Base-by-base conservation (phyloP, 2,888 invertebrate species). In the Ophraella communa region DNA sequence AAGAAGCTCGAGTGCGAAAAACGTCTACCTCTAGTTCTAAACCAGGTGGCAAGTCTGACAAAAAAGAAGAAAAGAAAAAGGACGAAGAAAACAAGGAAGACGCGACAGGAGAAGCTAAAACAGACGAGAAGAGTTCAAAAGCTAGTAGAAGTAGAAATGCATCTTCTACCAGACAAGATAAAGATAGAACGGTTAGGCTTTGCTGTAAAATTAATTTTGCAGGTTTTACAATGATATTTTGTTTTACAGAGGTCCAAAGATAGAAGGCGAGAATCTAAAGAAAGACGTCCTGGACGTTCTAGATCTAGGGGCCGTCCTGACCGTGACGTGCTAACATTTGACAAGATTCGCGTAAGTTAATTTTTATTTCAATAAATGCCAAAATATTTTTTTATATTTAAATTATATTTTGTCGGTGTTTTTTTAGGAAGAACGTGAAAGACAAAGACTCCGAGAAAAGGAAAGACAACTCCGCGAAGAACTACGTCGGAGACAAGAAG, bases 401-500 rank as follows among this genome's bases (percentile, higher is more conserved):
- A 27, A 1, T 8, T 8, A 27, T 27, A n/a, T n/a, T n/a, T n/a
- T n/a, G n/a, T n/a, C n/a, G n/a, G n/a, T n/a, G n/a, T n/a, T 3
- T 51, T 51, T 30, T 17, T 51, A 90, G 89, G 90, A 91, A 74
- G 91, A 91, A 80, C 87, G 91, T 23, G 91, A 91, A 73, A 84
- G 88, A 33, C 90, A 91, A 63, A 85, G 92, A 27, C 84, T 90
- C 18, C 87, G 95, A 45, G 92, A 95, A 75, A 87, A 91, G 3
- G 92, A 94, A 71, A 87, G 94, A 21, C 87, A 89, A 60, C 82
- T 90, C 56, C 87, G 94, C 23, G 93, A 94, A 77, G 91, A 93
- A 75, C 93, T 94, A 77, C 87, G 95, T 18, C 86, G 93, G 47
- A 85, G 94, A 30, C 88, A 92, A 56, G 90, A 92, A 72, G 93